phyloP scores from a whole-genome alignment of 2,113 vertebrate species.

The Pteropus alecto region DNA sequence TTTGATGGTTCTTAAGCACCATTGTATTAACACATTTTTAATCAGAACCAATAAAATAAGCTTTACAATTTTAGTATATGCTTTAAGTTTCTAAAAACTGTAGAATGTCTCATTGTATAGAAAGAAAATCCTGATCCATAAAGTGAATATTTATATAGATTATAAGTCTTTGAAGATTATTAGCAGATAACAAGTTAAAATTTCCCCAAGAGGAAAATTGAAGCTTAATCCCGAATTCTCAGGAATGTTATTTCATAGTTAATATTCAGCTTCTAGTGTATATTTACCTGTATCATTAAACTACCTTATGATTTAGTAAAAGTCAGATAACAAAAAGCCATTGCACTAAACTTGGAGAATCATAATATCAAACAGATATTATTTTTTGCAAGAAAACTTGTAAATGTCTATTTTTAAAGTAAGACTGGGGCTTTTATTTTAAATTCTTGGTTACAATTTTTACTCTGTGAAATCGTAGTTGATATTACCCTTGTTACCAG shows the following conservation, averaged over 20 bases:
- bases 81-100: constrained; percentile 7
- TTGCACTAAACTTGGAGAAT: constrained; percentile 25
- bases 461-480: neutral
- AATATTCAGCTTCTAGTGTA: constrained; percentile 14
- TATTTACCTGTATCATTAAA: constrained; percentile 45
- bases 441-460: constrained; percentile 5
- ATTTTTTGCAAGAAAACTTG: neutral
- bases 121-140: constrained; percentile 26
- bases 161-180: constrained; percentile 53
- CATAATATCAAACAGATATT: constrained; percentile 12
- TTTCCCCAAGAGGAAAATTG: constrained; percentile 34
- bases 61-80: neutral
- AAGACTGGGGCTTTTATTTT: constrained; percentile 13
- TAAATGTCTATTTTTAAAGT: constrained; percentile 31
- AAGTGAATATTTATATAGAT: neutral
- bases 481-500: neutral
- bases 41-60: neutral
- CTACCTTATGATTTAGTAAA: constrained; percentile 30
- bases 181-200: constrained; percentile 52
- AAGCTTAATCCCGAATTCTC: constrained; percentile 7
- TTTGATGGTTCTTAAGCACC: neutral
- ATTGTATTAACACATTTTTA: neutral
- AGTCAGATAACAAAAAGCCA: constrained; percentile 27
- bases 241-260: constrained; percentile 43
- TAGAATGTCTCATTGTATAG: neutral